Percentiles rank a stretch among this genome's conserved stretches.
phyloP scores from a whole-genome alignment of 2,888 invertebrate species.

The Metalampra italica region DNA sequence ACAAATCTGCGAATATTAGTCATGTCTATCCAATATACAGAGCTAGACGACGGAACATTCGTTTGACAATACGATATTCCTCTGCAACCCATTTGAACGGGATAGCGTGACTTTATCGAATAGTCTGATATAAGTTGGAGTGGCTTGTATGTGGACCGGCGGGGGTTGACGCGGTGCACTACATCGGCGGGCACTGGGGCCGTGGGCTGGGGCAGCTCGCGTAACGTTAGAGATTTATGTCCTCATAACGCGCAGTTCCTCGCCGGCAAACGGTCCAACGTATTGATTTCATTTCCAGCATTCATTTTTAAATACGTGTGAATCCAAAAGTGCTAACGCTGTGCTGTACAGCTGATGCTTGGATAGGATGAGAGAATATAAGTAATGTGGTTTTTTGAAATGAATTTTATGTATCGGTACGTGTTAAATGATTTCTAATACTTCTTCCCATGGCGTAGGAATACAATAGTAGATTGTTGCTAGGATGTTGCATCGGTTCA shows the following conservation, averaged over 20 bases:
- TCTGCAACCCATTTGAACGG: no score
- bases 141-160: slow-evolving; percentile 47
- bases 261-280: slow-evolving; percentile 57
- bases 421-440: no score
- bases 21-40: no score
- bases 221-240: slow-evolving; percentile 70
- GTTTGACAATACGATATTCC: no score
- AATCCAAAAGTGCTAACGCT: slow-evolving; percentile 19
- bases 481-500: no score
- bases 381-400: no score
- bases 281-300: slow-evolving; percentile 68
- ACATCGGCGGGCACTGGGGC: slow-evolving; percentile 28
- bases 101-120: background rate
- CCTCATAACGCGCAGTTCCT: slow-evolving; percentile 65
- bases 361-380: background rate
- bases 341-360: background rate
- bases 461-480: no score
- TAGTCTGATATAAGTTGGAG: slow-evolving; percentile 16
- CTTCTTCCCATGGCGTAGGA: no score
- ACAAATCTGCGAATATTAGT: no score
- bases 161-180: slow-evolving; percentile 46
- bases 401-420: no score
- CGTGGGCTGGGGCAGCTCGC: slow-evolving; percentile 23
- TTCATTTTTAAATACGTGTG: slow-evolving; percentile 55
- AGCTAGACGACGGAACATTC: no score